phyloP scores from a whole-genome alignment of 1,140 invertebrate species.

The Drosophila pandora region DNA sequence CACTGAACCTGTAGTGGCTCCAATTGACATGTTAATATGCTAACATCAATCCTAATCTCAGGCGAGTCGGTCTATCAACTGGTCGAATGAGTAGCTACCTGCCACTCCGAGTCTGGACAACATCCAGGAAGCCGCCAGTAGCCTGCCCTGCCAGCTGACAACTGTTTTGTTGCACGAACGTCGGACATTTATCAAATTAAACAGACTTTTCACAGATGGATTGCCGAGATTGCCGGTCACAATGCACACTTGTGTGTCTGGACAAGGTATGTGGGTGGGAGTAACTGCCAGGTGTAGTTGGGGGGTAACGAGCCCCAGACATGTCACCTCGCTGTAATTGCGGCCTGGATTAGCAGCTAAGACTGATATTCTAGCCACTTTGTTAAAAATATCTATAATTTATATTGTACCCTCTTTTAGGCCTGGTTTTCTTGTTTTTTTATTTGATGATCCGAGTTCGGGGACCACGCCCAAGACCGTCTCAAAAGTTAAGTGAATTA shows the following conservation, averaged over 20 bases:
- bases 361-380: too few species aligned
- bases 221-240: conserved; percentile 50
- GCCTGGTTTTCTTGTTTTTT: too few species aligned
- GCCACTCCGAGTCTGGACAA: not conserved
- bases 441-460: conserved; percentile 20
- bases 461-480: conserved; percentile 28
- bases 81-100: conserved; percentile 19
- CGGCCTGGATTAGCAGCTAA: not conserved
- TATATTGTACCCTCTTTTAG: not conserved
- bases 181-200: conserved; percentile 77
- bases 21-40: conserved; percentile 67
- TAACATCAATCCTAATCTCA: conserved; percentile 67
- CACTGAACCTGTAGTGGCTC: conserved; percentile 8
- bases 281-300: conserved; percentile 35
- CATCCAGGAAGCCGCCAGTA: not conserved
- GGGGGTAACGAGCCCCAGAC: conserved; percentile 65
- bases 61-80: conserved; percentile 43
- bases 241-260: conserved; percentile 27
- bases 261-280: not conserved
- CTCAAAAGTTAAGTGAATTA: conserved; percentile 21
- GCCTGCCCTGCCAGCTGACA: conserved; percentile 53
- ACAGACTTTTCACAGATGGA: conserved; percentile 63
- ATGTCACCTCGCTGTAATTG: conserved; percentile 62
- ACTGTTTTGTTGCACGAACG: conserved; percentile 76
- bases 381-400: not conserved